Evolutionary conservation across 2,113 vertebrate species (phyloP).

Genomic region (Brachypteracias leptosomus): DNA sequence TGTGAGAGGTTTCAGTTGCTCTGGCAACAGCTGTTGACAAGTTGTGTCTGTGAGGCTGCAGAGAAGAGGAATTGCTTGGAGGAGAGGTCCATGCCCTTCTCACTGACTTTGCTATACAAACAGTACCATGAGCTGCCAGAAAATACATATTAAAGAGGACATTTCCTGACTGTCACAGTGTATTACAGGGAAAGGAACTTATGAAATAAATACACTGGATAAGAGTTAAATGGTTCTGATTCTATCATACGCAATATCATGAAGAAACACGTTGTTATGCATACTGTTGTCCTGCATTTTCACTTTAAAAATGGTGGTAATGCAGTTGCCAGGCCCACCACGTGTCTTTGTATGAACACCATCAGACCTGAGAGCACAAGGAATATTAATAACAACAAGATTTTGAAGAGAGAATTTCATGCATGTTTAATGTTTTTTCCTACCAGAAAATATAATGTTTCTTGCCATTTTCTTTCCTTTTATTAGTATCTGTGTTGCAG

Average conservation of each 20-base stretch:
- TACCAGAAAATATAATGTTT: neutral
- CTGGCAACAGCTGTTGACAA: slow-evolving; percentile 66
- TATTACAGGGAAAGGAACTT: neutral
- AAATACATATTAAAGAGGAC: slow-evolving; percentile 8
- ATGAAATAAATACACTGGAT: neutral
- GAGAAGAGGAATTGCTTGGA: slow-evolving; percentile 17
- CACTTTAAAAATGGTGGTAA: neutral
- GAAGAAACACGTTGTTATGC: neutral
- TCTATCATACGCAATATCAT: neutral
- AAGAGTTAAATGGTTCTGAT: neutral
- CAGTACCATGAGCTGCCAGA: neutral
- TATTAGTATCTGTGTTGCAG: neutral
- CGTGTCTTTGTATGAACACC: neutral
- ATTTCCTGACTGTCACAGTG: neutral
- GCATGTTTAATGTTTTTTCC: neutral
- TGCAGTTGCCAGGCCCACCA: neutral
- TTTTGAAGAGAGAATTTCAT: neutral
- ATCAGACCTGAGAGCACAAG: neutral
- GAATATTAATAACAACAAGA: neutral
- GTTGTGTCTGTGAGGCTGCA: slow-evolving; percentile 26
- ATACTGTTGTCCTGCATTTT: neutral
- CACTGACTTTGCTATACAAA: slow-evolving; percentile 46
- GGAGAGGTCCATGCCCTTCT: slow-evolving; percentile 21
- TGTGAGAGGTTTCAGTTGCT: slow-evolving; percentile 65
- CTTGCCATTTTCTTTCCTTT: neutral